Evolutionary conservation across 2,113 vertebrate species (phyloP), one percentile per base, ranked within the genome.

Genomic region (Pteropus alecto): DNA sequence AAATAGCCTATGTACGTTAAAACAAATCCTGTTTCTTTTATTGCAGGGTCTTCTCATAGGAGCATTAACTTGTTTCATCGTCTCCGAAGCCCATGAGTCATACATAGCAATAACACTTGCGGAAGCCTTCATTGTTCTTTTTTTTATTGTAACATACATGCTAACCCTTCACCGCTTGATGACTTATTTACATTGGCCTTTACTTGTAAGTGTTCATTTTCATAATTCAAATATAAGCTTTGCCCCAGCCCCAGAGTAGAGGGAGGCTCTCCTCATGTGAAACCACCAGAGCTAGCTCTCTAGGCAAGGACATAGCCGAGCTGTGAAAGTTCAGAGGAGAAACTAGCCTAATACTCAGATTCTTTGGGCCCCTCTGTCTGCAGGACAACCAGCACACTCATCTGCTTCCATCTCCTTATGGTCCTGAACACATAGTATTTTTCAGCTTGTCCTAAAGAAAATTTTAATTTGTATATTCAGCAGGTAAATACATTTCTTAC

Each of bases 121-220:
- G 97, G 99, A 99, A 98, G 61, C 87, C 21, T 15, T 94, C 68
- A 97, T 99, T 83, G 98, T 98, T 2, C 1, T 79, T 3, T 82
- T 98, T 1, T 98, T 99, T 77, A 70, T 99, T 38, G 16, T 99
- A 35, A 86, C 99, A 6, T 99, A 99, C 97, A 6, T 99, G 60
- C 82, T 99, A 21, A 98, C 97, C 46, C 97, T 99, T 65, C 98
- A 99, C 84, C 96, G 96, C 73, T 95, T 33, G 92, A 7, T 99
- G 70, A 94, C 95, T 3, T 97, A 97, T 87, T 95, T 99, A 60
- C 98, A 98, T 78, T 99, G 99, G 99, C 98, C 99, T 12, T 90
- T 99, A 63, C 96, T 99, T 89, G 99, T 99, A 98, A 98, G 97
- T 97, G 90, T 88, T 91, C 43, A 5, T 93, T 96, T 97, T 93